phyloP scores from a whole-genome alignment of 2,797 vertebrate species.

The Carapus acus region DNA sequence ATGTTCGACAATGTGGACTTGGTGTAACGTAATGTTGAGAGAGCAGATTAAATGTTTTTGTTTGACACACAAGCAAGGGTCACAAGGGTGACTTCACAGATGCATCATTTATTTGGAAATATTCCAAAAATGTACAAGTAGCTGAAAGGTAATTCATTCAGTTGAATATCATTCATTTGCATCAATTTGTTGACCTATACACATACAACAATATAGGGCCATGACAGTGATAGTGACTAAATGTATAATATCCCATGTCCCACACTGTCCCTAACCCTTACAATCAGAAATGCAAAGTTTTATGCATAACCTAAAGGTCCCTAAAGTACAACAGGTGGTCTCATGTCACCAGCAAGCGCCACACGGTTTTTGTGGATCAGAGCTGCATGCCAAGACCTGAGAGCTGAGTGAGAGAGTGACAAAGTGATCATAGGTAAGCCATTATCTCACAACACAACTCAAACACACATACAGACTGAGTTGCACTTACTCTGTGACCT shows the following conservation, averaged over 20 bases:
- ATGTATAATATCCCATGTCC: not conserved
- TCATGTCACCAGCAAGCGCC: constrained; percentile 56
- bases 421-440: not conserved
- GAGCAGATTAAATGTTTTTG: no score
- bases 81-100: no score
- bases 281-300: no score
- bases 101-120: constrained; percentile 25
- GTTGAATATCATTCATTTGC: not conserved
- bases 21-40: no score
- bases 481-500: constrained; percentile 58
- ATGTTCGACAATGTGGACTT: no score
- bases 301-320: no score
- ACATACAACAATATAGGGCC: no score
- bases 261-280: no score
- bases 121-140: not conserved
- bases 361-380: constrained; percentile 35
- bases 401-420: constrained; percentile 39
- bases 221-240: no score
- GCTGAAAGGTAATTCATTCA: not conserved
- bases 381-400: constrained; percentile 44
- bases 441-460: no score
- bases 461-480: not conserved
- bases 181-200: constrained; percentile 1
- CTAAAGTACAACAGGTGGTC: no score
- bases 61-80: no score